A percentile compares a stretch with the other conserved stretches of the same genome.
These are phyloP conservation scores for Cataglyphis rosenhaueri DNA, from an alignment of 2,888 invertebrate genomes.

Conservation along the genomic window DNA sequence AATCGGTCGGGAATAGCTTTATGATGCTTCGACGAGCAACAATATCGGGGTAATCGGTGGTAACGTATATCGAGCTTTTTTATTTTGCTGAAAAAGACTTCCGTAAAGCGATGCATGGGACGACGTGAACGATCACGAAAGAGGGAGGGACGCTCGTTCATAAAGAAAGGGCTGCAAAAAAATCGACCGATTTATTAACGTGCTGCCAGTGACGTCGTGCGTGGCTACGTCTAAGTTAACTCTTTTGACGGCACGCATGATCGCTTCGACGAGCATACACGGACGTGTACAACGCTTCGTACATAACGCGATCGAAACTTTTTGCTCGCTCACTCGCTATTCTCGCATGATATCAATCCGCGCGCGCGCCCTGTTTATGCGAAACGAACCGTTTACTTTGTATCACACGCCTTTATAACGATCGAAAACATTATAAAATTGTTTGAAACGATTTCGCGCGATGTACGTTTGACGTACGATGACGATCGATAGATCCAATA, in stretches of 20 bases:
- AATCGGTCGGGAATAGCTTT: slow-evolving; percentile 65
- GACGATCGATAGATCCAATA: slow-evolving; percentile 18
- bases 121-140: slow-evolving; percentile 42
- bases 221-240: slow-evolving; percentile 55
- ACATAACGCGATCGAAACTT: slow-evolving; percentile 45
- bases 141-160: slow-evolving; percentile 66
- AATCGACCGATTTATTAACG: slow-evolving; percentile 79
- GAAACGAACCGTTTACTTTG: slow-evolving; percentile 47
- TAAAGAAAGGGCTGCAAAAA: slow-evolving; percentile 73
- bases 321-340: slow-evolving; percentile 50
- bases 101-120: slow-evolving; percentile 35
- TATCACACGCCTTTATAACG: slow-evolving; percentile 12
- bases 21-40: slow-evolving; percentile 50
- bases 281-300: slow-evolving; percentile 15
- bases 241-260: slow-evolving; percentile 54
- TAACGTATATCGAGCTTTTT: slow-evolving; percentile 52
- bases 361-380: slow-evolving; percentile 43
- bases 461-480: neutral
- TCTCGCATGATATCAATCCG: slow-evolving; percentile 53
- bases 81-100: slow-evolving; percentile 54
- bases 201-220: slow-evolving; percentile 58
- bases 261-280: slow-evolving; percentile 42
- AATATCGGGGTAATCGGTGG: slow-evolving; percentile 61
- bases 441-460: slow-evolving; percentile 26
- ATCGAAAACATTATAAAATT: slow-evolving; percentile 24